Percentiles rank a stretch among this genome's conserved stretches.
These are phyloP conservation scores for Peromyscus melanophrys DNA, from an alignment of 2,797 vertebrate genomes.

Conservation along the genomic window DNA sequence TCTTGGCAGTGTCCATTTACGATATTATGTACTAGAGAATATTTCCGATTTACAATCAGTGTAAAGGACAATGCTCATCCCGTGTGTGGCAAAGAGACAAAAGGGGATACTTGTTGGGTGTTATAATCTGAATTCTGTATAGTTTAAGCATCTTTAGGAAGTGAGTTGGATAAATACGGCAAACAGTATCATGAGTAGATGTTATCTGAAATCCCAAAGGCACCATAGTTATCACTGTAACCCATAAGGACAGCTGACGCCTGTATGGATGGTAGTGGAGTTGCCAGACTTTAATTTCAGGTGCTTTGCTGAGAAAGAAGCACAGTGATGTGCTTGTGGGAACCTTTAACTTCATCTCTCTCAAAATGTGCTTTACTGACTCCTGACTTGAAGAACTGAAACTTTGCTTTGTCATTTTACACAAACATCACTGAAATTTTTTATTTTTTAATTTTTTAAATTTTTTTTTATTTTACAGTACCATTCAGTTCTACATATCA, in stretches of 20 bases:
- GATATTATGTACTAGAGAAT: neutral
- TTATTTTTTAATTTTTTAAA: too few relatives aligned
- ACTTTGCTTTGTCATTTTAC: conserved; percentile 31
- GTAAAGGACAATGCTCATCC: neutral
- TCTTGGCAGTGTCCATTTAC: conserved; percentile 31
- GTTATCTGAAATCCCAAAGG: conserved; percentile 25
- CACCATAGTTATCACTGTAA: neutral
- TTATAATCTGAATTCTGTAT: conserved; percentile 10
- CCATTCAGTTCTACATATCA: too few relatives aligned
- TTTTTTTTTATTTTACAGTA: too few relatives aligned
- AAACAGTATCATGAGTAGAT: neutral
- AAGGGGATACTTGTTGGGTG: neutral
- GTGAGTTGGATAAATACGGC: neutral
- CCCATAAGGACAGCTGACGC: neutral
- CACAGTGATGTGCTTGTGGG: neutral
- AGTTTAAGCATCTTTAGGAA: conserved; percentile 8
- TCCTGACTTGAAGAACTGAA: neutral
- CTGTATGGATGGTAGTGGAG: neutral
- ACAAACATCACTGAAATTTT: neutral
- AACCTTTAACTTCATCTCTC: conserved; percentile 25
- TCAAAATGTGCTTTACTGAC: conserved; percentile 27
- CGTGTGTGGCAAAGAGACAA: neutral
- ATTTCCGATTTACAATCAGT: neutral
- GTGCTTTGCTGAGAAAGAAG: conserved; percentile 53
- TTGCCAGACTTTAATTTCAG: neutral